A percentile compares a stretch with the other conserved stretches of the same genome.
phyloP scores from a whole-genome alignment of 1,140 invertebrate genomes.

The Musca domestica region DNA sequence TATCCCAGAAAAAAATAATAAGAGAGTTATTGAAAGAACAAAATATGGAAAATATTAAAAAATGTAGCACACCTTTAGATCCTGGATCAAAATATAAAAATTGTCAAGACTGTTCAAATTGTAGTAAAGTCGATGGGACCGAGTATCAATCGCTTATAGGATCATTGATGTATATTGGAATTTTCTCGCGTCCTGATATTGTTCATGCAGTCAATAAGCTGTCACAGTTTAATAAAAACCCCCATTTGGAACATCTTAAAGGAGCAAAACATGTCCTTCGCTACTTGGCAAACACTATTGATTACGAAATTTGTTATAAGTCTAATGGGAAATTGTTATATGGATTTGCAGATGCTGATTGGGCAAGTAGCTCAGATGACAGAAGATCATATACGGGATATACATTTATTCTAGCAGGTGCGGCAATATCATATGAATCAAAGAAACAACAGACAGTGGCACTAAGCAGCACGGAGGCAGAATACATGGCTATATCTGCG shows the following conservation, averaged over 20 bases:
- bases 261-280: no score
- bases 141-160: slow-evolving; percentile 17
- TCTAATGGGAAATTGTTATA: no score
- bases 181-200: background rate
- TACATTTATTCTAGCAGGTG: slow-evolving; percentile 36
- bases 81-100: no score
- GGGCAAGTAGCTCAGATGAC: slow-evolving; percentile 40
- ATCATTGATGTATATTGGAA: background rate
- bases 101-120: background rate
- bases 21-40: background rate
- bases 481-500: slow-evolving; percentile 18
- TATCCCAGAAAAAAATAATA: background rate
- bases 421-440: slow-evolving; percentile 49
- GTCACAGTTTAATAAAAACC: no score
- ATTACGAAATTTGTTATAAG: no score
- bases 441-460: slow-evolving; percentile 55
- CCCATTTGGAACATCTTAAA: no score
- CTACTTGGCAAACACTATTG: no score
- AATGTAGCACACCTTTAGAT: background rate
- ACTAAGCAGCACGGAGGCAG: slow-evolving; percentile 41
- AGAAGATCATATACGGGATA: slow-evolving; percentile 47
- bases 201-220: background rate
- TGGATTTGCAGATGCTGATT: slow-evolving; percentile 32
- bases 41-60: background rate
- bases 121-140: background rate